Base-by-base conservation (phyloP, 1,140 invertebrate genomes). In the Musca domestica region DNA sequence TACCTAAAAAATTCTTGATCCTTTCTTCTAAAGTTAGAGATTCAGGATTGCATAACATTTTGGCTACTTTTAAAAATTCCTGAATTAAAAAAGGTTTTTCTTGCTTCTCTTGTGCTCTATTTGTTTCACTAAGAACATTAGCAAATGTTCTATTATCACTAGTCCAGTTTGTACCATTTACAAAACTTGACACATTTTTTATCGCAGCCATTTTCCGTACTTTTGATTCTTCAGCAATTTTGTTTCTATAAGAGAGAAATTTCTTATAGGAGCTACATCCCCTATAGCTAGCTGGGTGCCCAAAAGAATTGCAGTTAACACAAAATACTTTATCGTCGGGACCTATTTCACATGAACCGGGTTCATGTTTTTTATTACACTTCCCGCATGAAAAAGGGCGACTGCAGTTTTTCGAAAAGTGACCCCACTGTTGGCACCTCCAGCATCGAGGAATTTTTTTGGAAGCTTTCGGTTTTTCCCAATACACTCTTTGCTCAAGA, bases 391-490 rank as follows among this genome's bases (percentile, higher is more conserved):
- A 30, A 14, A 19, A 49, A n/a, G 48, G 10, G n/a, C 48, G 48
- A 49, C 19, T 49, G 19, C 48, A 49, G 48, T 49, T 49, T 49
- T 49, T 49, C 6, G 48, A 49, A 17, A 49, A 49, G n/a, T 49
- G 48, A 17, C 48, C 48, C 48, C 48, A 49, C n/a, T 49, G 48
- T 49, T 49, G 48, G 48, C 48, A 49, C n/a, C 48, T 14, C 48
- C 48, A 49, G 19, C 48, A 49, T 17, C 17, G 48, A 6, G 48
- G 10, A 19, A 17, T 17, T 17, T 49, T 49, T 6, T n/a, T 17
- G 19, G n/a, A 19, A 19, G 9, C n/a, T 19, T 49, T 49, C 2
- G 48, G 48, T 49, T n/a, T 6, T 17, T 49, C 48, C 48, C 48
- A 49, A 49, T n/a, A 49, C 5, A 49, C 48, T n/a, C n/a, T 19